Evolutionary conservation across 2,888 invertebrate genomes (phyloP), one percentile per base, ranked within the genome.

Genomic region (Erebia ligea): DNA sequence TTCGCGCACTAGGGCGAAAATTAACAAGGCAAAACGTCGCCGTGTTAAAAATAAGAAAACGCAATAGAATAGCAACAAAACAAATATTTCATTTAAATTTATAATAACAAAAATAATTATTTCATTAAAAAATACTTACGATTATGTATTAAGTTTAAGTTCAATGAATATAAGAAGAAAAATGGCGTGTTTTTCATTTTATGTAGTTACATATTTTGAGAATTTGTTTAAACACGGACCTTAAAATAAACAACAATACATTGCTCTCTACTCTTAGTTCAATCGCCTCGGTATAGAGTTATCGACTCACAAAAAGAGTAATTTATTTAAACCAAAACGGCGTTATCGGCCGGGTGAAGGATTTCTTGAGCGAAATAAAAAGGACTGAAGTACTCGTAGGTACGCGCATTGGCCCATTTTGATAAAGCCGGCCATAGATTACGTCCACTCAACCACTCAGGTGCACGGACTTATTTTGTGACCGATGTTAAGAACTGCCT

Each of bases 381-480:
- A 83, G 84, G 80, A 79, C 75, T 79, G 80, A 79, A 80, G 79
- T 70, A 70, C 70, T 61, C 42, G 70, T 83, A 84, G 81, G 85
- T 82, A 84, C 81, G 72, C 85, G 86, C 91, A 89, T 88, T 93
- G 92, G 91, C 92, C 92, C 80, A 91, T 91, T 92, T 93, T 86
- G 92, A 92, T 92, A 92, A 92, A 89, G 84, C 81, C 82, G 81
- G 79, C 84, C 85, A 84, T 83, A 89, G 92, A 90, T 92, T 92
- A 89, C 81, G 87, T 82, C 84, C 86, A 87, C 82, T 86, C 78
- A 76, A 78, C 75, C 76, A 76, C 78, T 80, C 83, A 83, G 82
- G 82, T 82, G 81, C 77, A 79, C 76, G 75, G 71, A 75, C 75
- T 66, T 76, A 71, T 73, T 72, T 73, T 67, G 73, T 77, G 75